phyloP scores from a whole-genome alignment of 2,113 vertebrate genomes.

The Gambusia holbrooki region DNA sequence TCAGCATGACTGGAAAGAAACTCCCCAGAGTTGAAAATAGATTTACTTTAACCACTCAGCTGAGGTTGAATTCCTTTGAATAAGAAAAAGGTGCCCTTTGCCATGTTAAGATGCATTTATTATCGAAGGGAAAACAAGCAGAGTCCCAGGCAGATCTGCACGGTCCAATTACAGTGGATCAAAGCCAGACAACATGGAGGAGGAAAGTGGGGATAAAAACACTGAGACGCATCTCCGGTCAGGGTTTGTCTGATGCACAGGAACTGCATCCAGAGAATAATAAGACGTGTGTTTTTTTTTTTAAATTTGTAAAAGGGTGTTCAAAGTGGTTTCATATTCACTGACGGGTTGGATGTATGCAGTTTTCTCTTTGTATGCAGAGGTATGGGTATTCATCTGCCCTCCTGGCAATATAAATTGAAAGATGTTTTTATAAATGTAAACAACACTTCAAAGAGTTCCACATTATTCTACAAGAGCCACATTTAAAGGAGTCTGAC shows the following conservation, averaged over 20 bases:
- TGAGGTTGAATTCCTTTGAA: not conserved
- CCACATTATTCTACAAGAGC: not conserved
- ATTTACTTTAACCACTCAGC: slow-evolving; percentile 7
- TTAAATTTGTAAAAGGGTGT: not conserved
- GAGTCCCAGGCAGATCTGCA: slow-evolving; percentile 21
- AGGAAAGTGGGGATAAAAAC: slow-evolving; percentile 40
- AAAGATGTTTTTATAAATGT: not conserved
- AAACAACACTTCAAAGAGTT: not conserved
- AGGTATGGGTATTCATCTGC: not conserved
- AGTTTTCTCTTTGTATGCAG: slow-evolving; percentile 1
- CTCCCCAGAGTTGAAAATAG: slow-evolving; percentile 14
- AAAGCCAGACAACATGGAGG: slow-evolving; percentile 43
- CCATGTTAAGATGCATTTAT: slow-evolving; percentile 16
- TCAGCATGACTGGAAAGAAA: not conserved
- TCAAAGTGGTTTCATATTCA: slow-evolving; percentile 8
- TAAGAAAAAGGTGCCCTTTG: not conserved
- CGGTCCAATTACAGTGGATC: slow-evolving; percentile 54
- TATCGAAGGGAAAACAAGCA: slow-evolving; percentile 7
- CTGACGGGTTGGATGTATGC: not conserved
- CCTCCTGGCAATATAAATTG: not conserved
- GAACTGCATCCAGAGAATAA: slow-evolving; percentile 21
- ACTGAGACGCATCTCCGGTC: slow-evolving; percentile 40
- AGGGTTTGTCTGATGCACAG: slow-evolving; percentile 32
- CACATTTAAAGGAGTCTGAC: too few relatives aligned
- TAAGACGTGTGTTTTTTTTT: not conserved